A percentile compares a stretch with the other conserved stretches of the same genome.
phyloP scores from a whole-genome alignment of 2,113 vertebrate genomes.

The Brachyistius frenatus region DNA sequence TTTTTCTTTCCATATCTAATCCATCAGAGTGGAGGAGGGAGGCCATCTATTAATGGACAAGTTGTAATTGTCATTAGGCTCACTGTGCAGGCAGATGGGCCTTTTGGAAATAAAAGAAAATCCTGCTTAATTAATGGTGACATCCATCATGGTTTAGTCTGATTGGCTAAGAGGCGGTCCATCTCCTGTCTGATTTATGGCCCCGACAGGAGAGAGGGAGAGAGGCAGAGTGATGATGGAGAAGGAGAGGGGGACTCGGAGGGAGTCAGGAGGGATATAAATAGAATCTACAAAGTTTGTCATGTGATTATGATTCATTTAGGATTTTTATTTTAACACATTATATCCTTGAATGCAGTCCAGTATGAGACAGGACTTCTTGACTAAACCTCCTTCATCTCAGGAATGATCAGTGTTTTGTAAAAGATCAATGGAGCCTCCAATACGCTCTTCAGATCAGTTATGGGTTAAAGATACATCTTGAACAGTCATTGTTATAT shows the following conservation, averaged over 20 bases:
- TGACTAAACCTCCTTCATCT: no score
- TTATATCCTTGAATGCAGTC: no score
- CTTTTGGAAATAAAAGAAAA: constrained; percentile 74
- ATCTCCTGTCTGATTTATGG: constrained; percentile 66
- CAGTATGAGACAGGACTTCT: no score
- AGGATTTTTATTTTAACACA: no score
- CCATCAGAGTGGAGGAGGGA: constrained; percentile 48
- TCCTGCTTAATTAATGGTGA: constrained; percentile 68
- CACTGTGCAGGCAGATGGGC: constrained; percentile 55
- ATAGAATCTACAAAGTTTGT: constrained; percentile 36
- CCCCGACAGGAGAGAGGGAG: constrained; percentile 18
- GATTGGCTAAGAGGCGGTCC: constrained; percentile 62
- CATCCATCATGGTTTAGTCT: constrained; percentile 69
- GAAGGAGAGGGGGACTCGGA: constrained; percentile 32
- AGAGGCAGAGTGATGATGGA: constrained; percentile 43
- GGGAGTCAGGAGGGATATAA: constrained; percentile 8
- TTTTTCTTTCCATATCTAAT: constrained; percentile 30
- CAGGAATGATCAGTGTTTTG: no score
- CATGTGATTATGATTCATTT: no score
- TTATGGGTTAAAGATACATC: no score
- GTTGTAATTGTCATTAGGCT: constrained; percentile 63
- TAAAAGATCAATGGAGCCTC: no score
- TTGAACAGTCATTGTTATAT: no score
- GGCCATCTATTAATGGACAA: constrained; percentile 61
- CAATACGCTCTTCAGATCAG: no score